Conservation (phyloP, 2,888 invertebrate genomes). For the Axea sp. region DNA sequence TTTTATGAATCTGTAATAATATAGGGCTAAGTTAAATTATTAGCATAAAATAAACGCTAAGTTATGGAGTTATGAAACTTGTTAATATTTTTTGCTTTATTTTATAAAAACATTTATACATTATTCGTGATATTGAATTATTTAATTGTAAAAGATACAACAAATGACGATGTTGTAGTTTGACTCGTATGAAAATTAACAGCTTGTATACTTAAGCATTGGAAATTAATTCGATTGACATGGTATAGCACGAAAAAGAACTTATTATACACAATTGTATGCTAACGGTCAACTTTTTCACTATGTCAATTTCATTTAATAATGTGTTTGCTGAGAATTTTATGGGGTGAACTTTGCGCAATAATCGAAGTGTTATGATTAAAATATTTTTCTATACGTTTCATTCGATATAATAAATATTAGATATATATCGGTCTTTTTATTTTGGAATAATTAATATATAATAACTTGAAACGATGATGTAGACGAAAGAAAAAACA, state of each 20-base stretch:
- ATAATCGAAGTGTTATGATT: slow-evolving; percentile 14
- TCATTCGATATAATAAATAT: background rate
- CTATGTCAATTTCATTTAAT: slow-evolving; percentile 34
- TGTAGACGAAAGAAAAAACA: too few relatives aligned
- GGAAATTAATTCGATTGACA: slow-evolving; percentile 38
- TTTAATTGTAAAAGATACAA: background rate
- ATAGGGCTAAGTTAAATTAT: too few relatives aligned
- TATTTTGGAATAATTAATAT: too few relatives aligned
- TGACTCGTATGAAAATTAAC: slow-evolving; percentile 1
- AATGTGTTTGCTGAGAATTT: slow-evolving; percentile 43
- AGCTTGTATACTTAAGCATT: slow-evolving; percentile 21
- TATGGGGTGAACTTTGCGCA: slow-evolving; percentile 25
- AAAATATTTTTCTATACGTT: slow-evolving; percentile 18
- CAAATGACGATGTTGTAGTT: background rate
- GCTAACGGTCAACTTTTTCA: slow-evolving; percentile 27
- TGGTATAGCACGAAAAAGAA: slow-evolving; percentile 18
- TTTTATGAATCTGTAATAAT: too few relatives aligned
- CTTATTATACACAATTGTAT: slow-evolving; percentile 20
- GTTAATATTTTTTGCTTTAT: too few relatives aligned
- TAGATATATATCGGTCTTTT: slow-evolving; percentile 1
- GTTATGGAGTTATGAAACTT: too few relatives aligned
- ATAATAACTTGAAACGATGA: too few relatives aligned
- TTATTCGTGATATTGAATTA: too few relatives aligned
- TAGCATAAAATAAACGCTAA: too few relatives aligned
- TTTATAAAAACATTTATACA: too few relatives aligned